phyloP scores from a whole-genome alignment of 2,888 invertebrate genomes.

The Andrena camellia region DNA sequence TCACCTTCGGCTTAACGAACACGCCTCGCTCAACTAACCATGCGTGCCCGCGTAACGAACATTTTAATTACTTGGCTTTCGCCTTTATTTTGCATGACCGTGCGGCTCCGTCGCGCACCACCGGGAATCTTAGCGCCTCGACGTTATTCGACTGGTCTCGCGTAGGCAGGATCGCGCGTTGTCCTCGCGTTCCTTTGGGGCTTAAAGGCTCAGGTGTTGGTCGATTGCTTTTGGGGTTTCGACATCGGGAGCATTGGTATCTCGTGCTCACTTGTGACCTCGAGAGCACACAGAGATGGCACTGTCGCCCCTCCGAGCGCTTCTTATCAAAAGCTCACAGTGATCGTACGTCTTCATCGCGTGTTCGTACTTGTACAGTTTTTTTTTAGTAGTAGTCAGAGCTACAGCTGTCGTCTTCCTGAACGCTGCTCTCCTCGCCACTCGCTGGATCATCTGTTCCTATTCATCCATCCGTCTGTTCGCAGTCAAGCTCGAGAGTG shows the following conservation, averaged over 20 bases:
- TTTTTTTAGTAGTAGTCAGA: slow-evolving; percentile 12
- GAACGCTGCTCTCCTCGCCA: slow-evolving; percentile 6
- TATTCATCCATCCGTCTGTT: slow-evolving; percentile 36
- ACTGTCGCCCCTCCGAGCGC: neutral
- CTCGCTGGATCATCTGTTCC: neutral
- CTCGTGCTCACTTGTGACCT: neutral
- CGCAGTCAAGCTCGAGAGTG: slow-evolving; percentile 86
- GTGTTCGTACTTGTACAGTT: neutral
- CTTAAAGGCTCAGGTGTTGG: neutral
- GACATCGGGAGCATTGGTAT: neutral
- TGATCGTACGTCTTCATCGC: neutral
- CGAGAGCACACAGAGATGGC: neutral
- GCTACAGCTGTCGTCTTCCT: slow-evolving; percentile 40
- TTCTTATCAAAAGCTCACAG: neutral
- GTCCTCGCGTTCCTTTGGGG: neutral
- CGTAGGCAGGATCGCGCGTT: neutral
- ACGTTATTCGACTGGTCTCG: neutral
- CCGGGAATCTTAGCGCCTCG: neutral
- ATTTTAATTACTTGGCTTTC: slow-evolving; percentile 40
- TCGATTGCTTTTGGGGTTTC: neutral
- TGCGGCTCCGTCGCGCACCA: neutral
- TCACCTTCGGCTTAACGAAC: slow-evolving; percentile 71
- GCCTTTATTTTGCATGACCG: slow-evolving; percentile 28
- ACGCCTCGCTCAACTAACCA: slow-evolving; percentile 68
- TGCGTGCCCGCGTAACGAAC: slow-evolving; percentile 45